These are phyloP conservation scores for Icerya purchasi DNA, from an alignment of 2,888 invertebrate genomes.

Conservation along the genomic window DNA sequence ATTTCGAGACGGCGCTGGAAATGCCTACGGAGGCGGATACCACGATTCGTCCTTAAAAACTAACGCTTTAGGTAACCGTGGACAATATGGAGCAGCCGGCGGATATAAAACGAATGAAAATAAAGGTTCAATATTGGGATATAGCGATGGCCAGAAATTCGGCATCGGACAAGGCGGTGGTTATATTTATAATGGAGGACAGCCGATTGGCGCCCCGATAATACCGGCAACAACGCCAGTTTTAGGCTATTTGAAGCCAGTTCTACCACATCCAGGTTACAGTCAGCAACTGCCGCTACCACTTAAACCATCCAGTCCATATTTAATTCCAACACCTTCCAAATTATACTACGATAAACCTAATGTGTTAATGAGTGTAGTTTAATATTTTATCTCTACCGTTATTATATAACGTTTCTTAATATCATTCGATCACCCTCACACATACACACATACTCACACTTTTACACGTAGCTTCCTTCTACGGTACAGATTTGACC, in stretches of 20 bases:
- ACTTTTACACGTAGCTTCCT: too few relatives aligned
- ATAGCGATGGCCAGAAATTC: slow-evolving; percentile 15
- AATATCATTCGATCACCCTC: too few relatives aligned
- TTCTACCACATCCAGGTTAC: slow-evolving; percentile 2
- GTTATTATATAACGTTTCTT: too few relatives aligned
- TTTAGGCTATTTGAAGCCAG: not conserved
- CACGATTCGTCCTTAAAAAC: slow-evolving; percentile 19
- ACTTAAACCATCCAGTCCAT: slow-evolving; percentile 13
- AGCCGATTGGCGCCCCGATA: not conserved
- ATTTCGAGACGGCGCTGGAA: slow-evolving; percentile 19
- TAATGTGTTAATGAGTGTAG: not conserved
- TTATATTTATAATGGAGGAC: slow-evolving; percentile 3
- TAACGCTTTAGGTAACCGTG: slow-evolving; percentile 17
- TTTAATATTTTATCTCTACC: too few relatives aligned
- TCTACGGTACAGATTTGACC: too few relatives aligned
- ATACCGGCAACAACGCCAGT: slow-evolving; percentile 9
- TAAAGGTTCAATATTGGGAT: slow-evolving; percentile 14
- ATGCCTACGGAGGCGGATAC: slow-evolving; percentile 19
- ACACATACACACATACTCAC: too few relatives aligned
- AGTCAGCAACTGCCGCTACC: not conserved
- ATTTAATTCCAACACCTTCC: slow-evolving; percentile 19
- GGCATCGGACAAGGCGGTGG: slow-evolving; percentile 15
- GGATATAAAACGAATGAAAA: slow-evolving; percentile 16
- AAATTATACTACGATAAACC: slow-evolving; percentile 18
- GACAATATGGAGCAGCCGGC: slow-evolving; percentile 18